Evolutionary conservation across 2,797 vertebrate genomes (phyloP), one percentile per base, ranked within the genome.

Genomic region (Telmatherina bonti): DNA sequence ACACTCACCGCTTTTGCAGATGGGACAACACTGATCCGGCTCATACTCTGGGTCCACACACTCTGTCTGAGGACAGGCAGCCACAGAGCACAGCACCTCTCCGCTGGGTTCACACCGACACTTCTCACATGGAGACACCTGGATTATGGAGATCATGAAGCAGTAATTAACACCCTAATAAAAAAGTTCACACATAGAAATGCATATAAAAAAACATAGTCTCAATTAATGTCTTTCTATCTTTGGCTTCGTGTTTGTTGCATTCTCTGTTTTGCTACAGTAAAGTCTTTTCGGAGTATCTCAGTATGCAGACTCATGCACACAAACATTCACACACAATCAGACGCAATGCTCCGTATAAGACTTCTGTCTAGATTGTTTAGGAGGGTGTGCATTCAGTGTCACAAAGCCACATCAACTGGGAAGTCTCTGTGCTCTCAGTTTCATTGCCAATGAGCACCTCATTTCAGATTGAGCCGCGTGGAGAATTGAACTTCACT

Each of bases 1-100:
- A 20, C 33, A 86, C 93, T 93, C 90, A 99, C 98, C 98, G 0
- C 95, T 97, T 92, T 99, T 99, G 94, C 98, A 99, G 94, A 99
- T 96, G 55, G 98, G 98, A 73, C 98, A 99, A 91, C 98, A 99
- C 88, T 97, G 98, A 71, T 99, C 97, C 0, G 98, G 97, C 88
- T 99, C 98, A 1, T 99, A 99, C 64, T 97, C 95, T 0, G 98
- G 98, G 89, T 99, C 96, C 91, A 99, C 98, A 1, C 98, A 99
- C 85, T 99, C 98, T 0, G 98, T 99, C 92, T 97, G 97, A 56
- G 98, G 97, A 88, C 98, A 99, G 38, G 97, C 98, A 0, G 98
- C 95, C 80, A 99, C 96, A 0, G 97, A 96, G 87, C 98, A 99
- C 89, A 97, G 83, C 82, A 99, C 98, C 84, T 99, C 98, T 0